Evolutionary conservation across 2,113 vertebrate species (phyloP).

Genomic region (Scophthalmus maximus): DNA sequence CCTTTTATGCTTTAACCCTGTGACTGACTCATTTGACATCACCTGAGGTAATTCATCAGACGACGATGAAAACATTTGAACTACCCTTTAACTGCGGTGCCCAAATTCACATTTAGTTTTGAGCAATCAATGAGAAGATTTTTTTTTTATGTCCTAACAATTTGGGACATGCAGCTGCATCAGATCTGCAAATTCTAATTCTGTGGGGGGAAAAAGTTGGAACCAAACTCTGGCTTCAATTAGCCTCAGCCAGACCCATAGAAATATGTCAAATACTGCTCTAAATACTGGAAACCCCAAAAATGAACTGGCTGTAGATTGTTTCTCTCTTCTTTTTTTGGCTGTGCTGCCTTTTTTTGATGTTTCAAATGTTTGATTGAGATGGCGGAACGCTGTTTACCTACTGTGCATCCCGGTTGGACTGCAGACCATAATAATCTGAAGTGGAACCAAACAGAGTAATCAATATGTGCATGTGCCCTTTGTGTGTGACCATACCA

Average conservation of each 20-base stretch:
- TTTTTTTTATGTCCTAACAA: no score
- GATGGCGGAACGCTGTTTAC: not conserved
- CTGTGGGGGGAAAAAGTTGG: no score
- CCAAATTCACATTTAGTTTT: not conserved
- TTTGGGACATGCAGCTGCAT: no score
- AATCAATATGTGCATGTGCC: not conserved
- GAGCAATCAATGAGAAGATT: no score
- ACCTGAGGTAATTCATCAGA: not conserved
- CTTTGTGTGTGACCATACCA: not conserved
- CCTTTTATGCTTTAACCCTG: not conserved
- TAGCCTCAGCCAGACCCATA: no score
- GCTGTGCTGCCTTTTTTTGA: not conserved
- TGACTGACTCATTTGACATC: not conserved
- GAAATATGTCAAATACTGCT: no score
- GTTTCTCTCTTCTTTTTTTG: not conserved
- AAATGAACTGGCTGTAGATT: no score
- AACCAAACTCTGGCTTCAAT: no score
- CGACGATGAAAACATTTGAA: no score
- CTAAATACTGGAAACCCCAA: no score
- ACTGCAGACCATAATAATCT: not conserved
- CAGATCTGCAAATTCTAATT: not conserved
- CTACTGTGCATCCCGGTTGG: no score
- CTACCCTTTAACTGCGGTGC: not conserved
- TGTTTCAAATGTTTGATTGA: not conserved
- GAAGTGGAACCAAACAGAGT: not conserved